These are phyloP conservation scores for Chaunax sp. DNA, from an alignment of 2,797 vertebrate species.

Conservation along the genomic window DNA sequence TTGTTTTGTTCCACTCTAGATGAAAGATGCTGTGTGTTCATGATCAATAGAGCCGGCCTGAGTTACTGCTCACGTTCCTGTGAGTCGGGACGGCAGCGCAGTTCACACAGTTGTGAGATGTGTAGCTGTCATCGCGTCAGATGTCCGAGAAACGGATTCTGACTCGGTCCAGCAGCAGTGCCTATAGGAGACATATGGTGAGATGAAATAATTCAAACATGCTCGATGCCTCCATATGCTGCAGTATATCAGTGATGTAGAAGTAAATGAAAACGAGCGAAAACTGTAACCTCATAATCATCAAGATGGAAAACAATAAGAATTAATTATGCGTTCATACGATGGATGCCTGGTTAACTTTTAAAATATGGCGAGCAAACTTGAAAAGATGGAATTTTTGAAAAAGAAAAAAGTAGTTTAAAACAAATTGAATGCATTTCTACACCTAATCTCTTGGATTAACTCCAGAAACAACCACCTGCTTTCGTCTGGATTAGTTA, in stretches of 20 bases:
- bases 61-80: slow-evolving; percentile 48
- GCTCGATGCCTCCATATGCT: slow-evolving; percentile 30
- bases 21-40: slow-evolving; percentile 72
- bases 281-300: slow-evolving; percentile 26
- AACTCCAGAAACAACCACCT: too few relatives aligned
- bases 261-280: slow-evolving; percentile 7
- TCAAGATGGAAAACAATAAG: slow-evolving; percentile 9
- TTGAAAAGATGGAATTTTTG: too few relatives aligned
- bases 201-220: slow-evolving; percentile 32
- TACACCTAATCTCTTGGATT: too few relatives aligned
- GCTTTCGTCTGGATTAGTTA: too few relatives aligned
- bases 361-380: too few relatives aligned
- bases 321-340: background rate
- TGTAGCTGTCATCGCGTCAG: slow-evolving; percentile 35
- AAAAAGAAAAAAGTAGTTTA: too few relatives aligned
- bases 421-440: too few relatives aligned
- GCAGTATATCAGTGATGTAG: slow-evolving; percentile 13
- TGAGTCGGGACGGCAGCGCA: slow-evolving; percentile 47
- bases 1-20: slow-evolving; percentile 74
- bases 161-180: slow-evolving; percentile 23
- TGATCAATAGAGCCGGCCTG: slow-evolving; percentile 73
- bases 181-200: slow-evolving; percentile 38
- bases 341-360: too few relatives aligned
- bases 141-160: slow-evolving; percentile 5
- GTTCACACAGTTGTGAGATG: slow-evolving; percentile 21